These are phyloP conservation scores for Ditula angustiorana DNA, from an alignment of 2,888 invertebrate genomes.

Conservation along the genomic window DNA sequence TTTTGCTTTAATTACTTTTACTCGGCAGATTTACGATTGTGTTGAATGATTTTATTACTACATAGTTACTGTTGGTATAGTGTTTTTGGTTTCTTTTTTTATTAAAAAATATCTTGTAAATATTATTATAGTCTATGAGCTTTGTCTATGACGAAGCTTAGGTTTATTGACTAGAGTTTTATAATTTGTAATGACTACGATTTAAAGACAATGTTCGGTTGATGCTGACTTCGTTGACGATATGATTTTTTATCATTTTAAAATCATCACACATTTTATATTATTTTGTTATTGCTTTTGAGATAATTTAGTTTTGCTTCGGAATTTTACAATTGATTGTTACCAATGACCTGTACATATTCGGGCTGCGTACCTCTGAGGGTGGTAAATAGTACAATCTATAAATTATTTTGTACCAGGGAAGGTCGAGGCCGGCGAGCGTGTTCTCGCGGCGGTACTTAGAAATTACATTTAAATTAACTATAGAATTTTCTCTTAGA, in stretches of 20 bases:
- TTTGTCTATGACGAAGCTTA: slow-evolving; percentile 47
- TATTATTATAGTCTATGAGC: slow-evolving; percentile 53
- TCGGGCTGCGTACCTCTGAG: slow-evolving; percentile 53
- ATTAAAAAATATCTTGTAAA: slow-evolving; percentile 45
- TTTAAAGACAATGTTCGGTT: not conserved
- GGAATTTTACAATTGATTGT: slow-evolving; percentile 60
- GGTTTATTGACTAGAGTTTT: slow-evolving; percentile 23
- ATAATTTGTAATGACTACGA: slow-evolving; percentile 20
- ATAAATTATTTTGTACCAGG: slow-evolving; percentile 54
- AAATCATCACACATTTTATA: slow-evolving; percentile 50
- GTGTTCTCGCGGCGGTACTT: slow-evolving; percentile 55
- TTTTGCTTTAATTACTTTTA: slow-evolving; percentile 79
- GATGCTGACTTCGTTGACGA: slow-evolving; percentile 22
- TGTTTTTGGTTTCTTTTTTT: slow-evolving; percentile 61
- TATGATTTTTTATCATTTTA: slow-evolving; percentile 38
- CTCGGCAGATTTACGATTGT: slow-evolving; percentile 66
- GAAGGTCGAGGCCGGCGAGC: slow-evolving; percentile 36
- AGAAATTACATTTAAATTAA: slow-evolving; percentile 54
- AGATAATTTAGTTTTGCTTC: slow-evolving; percentile 62
- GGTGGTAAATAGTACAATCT: slow-evolving; percentile 77
- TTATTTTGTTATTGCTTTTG: slow-evolving; percentile 62
- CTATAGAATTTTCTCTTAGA: slow-evolving; percentile 57
- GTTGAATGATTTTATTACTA: slow-evolving; percentile 66
- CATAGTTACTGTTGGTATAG: slow-evolving; percentile 46
- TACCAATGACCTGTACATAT: slow-evolving; percentile 70